Base-by-base conservation (phyloP, 2,888 invertebrate species). In the Cordilura impudica region DNA sequence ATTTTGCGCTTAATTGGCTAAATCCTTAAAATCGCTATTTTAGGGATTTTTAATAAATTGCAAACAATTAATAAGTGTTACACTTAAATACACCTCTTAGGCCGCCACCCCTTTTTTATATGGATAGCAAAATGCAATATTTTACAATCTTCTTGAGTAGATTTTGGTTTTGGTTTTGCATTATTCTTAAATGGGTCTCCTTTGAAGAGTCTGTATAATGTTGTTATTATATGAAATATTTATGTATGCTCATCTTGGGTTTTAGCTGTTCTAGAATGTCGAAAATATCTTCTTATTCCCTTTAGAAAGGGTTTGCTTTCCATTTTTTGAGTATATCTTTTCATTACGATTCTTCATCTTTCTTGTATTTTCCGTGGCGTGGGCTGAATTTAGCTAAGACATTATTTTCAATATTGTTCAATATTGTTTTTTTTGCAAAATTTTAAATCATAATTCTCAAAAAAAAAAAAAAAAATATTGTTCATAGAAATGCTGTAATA, bases 61-160 rank as follows among this genome's bases (percentile, higher is more conserved):
- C 74, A 65, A 70, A 49, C 74, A 74, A 73, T 78, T 73, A 73
- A 26, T 78, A 78, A 73, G 67, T 70, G 74, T 60, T 73, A n/a
- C 45, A 77, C 26, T 54, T 60, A 61, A 47, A 45, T 66, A 66
- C 54, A 29, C 21, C 49, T 47, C 51, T 49, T 14, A 51, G 18
- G 71, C 60, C 39, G 23, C n/a, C 63, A 54, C 63, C 67, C 61
- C 35, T 29, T 45, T 54, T 51, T 31, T n/a, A 5, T 21, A 26
- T 47, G 47, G 14, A 23, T 18, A 43, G 4, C 12, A 16, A 19
- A 31, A 18, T 7, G 19, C 23, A 63, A 31, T 16, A 18, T 6
- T 19, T 26, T 29, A 21, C 61, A 21, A 16, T 21, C 14, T 21
- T 21, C 51, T 26, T 71, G 47, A 61, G 35, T 26, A 2, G 61